Percentiles rank a stretch among this genome's conserved stretches.
phyloP scores from a whole-genome alignment of 1,140 invertebrate genomes.

The Diachasmimorpha longicaudata region DNA sequence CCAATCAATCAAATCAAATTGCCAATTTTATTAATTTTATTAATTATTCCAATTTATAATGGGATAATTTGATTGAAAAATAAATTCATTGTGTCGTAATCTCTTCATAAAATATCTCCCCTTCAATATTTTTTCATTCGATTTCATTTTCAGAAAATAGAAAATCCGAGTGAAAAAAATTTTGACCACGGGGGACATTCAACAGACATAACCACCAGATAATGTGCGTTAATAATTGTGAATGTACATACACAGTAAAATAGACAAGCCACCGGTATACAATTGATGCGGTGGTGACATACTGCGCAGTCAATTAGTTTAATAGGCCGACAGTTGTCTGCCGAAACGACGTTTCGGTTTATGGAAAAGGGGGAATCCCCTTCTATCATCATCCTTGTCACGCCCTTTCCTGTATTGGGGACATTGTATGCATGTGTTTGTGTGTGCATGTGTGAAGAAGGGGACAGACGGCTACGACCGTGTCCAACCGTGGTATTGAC shows the following conservation, averaged over 20 bases:
- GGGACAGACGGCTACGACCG: neutral
- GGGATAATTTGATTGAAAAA: neutral
- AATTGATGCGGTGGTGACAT: constrained; percentile 41
- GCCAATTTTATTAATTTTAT: neutral
- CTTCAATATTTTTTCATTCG: neutral
- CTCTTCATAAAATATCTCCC: neutral
- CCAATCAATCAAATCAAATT: neutral
- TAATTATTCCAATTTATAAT: neutral
- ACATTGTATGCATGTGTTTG: no score
- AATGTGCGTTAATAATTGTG: constrained; percentile 13
- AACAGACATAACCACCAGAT: constrained; percentile 13
- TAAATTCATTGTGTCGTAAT: neutral
- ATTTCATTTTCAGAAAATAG: no score
- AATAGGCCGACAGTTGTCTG: constrained; percentile 61
- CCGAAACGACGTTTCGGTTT: constrained; percentile 25
- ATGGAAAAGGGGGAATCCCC: neutral
- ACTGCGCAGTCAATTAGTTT: constrained; percentile 62
- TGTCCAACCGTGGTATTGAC: neutral
- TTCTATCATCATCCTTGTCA: neutral
- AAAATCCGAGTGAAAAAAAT: neutral
- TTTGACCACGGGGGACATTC: neutral
- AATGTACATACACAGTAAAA: constrained; percentile 4
- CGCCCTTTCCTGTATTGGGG: neutral
- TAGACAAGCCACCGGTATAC: constrained; percentile 16
- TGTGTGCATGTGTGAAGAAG: no score